These are phyloP conservation scores for Lacanobia wlatinum DNA, from an alignment of 2,888 invertebrate species.

Conservation along the genomic window DNA sequence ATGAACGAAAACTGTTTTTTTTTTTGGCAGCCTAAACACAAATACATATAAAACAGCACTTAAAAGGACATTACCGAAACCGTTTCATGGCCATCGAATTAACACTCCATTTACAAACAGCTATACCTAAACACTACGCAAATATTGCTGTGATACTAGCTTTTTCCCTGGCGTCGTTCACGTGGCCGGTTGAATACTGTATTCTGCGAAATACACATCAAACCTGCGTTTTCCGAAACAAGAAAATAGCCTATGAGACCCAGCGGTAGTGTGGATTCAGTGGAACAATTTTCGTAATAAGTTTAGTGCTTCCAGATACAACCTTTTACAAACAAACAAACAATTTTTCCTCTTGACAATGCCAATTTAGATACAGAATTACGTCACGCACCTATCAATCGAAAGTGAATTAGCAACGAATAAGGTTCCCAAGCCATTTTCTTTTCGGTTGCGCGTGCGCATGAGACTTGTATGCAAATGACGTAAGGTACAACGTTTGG, in stretches of 20 bases:
- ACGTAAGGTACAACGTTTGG: conserved; percentile 76
- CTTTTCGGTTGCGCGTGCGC: conserved; percentile 65
- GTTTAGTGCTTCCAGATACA: background rate
- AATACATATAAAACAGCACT: too few species aligned
- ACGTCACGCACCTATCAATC: conserved; percentile 59
- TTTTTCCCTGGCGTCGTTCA: background rate
- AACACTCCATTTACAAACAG: conserved; percentile 14
- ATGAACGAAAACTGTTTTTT: too few species aligned
- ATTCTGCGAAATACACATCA: background rate
- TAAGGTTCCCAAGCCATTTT: conserved; percentile 68
- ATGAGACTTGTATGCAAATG: conserved; percentile 79
- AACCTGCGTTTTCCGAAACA: too few species aligned
- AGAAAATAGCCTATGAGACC: too few species aligned
- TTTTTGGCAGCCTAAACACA: too few species aligned
- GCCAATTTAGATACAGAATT: conserved; percentile 14
- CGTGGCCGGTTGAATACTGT: background rate
- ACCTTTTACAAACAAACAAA: background rate
- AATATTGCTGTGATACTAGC: conserved; percentile 28
- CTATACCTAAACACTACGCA: conserved; percentile 35
- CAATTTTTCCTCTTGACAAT: background rate
- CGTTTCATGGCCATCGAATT: conserved; percentile 18
- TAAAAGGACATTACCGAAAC: conserved; percentile 16
- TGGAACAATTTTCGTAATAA: background rate
- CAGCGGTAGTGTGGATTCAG: too few species aligned
- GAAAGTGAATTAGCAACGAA: conserved; percentile 71